Base-by-base conservation (phyloP, 2,797 vertebrate genomes). In the Carapus acus region DNA sequence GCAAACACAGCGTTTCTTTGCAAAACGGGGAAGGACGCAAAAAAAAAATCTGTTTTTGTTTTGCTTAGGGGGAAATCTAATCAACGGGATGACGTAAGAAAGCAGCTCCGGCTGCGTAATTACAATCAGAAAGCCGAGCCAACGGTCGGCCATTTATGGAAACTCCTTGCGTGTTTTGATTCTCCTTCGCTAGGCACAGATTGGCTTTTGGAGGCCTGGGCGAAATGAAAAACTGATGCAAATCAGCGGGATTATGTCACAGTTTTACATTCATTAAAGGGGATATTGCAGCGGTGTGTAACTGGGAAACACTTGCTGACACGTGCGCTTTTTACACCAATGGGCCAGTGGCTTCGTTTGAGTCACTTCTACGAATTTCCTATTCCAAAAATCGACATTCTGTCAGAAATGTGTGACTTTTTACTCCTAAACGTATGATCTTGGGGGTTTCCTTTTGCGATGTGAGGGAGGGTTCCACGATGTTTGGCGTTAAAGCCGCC, bases 161-260 rank as follows among this genome's bases (percentile, higher is more conserved):
- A 83, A 85, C 59, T 60, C 41, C 67, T 82, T 63, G 65, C 39
- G 62, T 65, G 54, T 76, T 80, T 79, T 73, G 43, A 42, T 74
- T 68, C 52, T 44, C 52, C 58, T 74, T 56, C 58, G 27, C 42
- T 44, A n/a, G 46, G 58, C 54, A 68, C 53, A 52, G 54, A 54
- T 61, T 52, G 60, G 41, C 67, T 78, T 81, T 81, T 58, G 74
- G 69, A 58, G 73, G 49, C 21, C 53, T 54, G 76, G 67, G 69
- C 66, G 29, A 67, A 71, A 58, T 78, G 67, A 87, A 69, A 78
- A 84, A 48, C 49, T 64, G 70, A 64, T 38, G 54, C 55, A 54
- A 72, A 69, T 69, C 42, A 27, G 56, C 19, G 41, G 62, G 72
- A 69, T 74, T 58, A 46, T 20, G 42, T 56, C 44, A 65, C 60